A percentile compares a stretch with the other conserved stretches of the same genome.
phyloP scores from a whole-genome alignment of 2,797 vertebrate species.

The Bovichtus variegatus region DNA sequence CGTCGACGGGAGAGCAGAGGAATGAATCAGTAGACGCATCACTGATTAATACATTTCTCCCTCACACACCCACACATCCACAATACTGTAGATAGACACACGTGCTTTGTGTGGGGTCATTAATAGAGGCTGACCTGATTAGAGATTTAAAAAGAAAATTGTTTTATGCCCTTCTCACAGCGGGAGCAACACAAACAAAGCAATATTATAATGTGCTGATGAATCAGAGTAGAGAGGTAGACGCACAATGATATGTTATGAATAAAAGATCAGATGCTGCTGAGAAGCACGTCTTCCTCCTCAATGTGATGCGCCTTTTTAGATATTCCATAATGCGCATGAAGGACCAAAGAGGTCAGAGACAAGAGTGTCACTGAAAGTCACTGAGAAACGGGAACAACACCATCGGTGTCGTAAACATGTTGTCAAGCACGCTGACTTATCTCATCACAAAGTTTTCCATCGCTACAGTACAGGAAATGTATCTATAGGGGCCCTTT shows the following conservation, averaged over 20 bases:
- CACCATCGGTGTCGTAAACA: constrained; percentile 48
- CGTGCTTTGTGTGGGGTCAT: constrained; percentile 36
- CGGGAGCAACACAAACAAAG: constrained; percentile 53
- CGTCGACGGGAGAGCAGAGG: not conserved
- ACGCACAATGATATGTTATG: constrained; percentile 54
- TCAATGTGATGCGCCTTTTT: constrained; percentile 51
- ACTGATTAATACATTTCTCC: not conserved
- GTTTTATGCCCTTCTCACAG: constrained; percentile 40
- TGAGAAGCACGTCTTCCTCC: constrained; percentile 51
- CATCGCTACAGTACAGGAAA: constrained; percentile 4
- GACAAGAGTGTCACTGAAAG: constrained; percentile 32
- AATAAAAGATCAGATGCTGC: constrained; percentile 75
- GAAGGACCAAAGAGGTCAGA: constrained; percentile 52
- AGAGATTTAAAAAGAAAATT: constrained; percentile 45
- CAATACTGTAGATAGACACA: constrained; percentile 2
- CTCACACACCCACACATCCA: not conserved
- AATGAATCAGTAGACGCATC: constrained; percentile 12
- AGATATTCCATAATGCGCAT: constrained; percentile 53
- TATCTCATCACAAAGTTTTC: constrained; percentile 33
- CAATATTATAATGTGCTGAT: constrained; percentile 66
- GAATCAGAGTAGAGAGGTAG: constrained; percentile 56
- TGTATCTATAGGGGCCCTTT: constrained; percentile 9
- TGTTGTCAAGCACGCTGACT: constrained; percentile 39
- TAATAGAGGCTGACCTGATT: constrained; percentile 52
- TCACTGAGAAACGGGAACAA: constrained; percentile 30